These are phyloP conservation scores for Pristionchus exspectatus DNA, from an alignment of 2,888 invertebrate species.

Conservation along the genomic window DNA sequence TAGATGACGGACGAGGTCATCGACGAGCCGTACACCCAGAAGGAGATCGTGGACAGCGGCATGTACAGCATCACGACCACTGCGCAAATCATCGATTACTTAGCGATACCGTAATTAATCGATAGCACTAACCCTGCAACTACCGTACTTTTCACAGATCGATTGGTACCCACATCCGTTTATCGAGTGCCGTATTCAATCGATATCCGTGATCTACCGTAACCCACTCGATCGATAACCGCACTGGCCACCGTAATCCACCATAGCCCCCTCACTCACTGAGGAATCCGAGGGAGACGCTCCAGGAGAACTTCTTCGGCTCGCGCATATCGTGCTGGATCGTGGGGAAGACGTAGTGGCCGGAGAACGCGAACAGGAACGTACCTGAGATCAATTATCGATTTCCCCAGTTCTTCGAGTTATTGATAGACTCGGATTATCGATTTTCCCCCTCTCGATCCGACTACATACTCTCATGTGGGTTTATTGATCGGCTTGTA, in stretches of 20 bases:
- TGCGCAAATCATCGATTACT: constrained; percentile 54
- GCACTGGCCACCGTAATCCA: too few species aligned
- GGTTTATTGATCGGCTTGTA: too few species aligned
- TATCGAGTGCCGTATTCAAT: too few species aligned
- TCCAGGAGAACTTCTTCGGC: constrained; percentile 86
- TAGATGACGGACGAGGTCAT: constrained; percentile 66
- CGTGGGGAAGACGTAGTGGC: constrained; percentile 84
- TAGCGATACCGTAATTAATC: not conserved
- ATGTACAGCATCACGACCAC: constrained; percentile 75
- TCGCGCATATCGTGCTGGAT: constrained; percentile 93
- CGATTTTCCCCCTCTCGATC: too few species aligned
- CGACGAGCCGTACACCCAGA: constrained; percentile 75
- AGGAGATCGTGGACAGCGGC: constrained; percentile 75
- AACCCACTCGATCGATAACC: too few species aligned
- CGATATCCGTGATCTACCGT: too few species aligned
- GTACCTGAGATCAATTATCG: constrained; percentile 60
- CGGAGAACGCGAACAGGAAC: constrained; percentile 77
- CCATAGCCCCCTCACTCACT: constrained; percentile 56
- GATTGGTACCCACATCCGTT: too few species aligned
- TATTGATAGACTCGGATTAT: too few species aligned
- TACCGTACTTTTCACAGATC: too few species aligned
- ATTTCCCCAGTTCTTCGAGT: too few species aligned
- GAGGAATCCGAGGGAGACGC: constrained; percentile 81
- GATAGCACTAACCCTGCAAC: too few species aligned
- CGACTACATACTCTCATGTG: too few species aligned